Conservation (phyloP, 2,113 vertebrate species). For the Crotalus helleri region DNA sequence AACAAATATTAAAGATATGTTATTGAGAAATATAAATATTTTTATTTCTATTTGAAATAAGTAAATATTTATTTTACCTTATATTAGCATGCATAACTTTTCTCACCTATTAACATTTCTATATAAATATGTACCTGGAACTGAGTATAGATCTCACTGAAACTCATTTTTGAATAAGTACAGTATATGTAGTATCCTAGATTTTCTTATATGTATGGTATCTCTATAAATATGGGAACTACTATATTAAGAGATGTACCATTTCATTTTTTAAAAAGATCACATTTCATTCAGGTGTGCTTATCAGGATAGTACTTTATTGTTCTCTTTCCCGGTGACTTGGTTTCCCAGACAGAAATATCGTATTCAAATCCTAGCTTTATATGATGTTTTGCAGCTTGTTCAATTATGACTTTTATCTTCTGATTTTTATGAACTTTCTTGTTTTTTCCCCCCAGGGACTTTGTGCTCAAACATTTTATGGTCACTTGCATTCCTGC, state of each 20-base stretch:
- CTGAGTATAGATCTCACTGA: not conserved
- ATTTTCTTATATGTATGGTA: not conserved
- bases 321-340: not conserved
- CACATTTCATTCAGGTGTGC: not conserved
- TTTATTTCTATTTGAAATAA: not conserved
- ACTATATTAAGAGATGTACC: not conserved
- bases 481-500: slow-evolving; percentile 76
- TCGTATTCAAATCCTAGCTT: slow-evolving; percentile 20
- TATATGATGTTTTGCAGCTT: not conserved
- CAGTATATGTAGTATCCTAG: not conserved
- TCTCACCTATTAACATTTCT: not conserved
- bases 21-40: not conserved
- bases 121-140: not conserved
- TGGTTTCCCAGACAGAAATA: not conserved
- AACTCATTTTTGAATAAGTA: not conserved
- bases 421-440: slow-evolving; percentile 15
- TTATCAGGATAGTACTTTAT: not conserved
- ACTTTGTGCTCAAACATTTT: slow-evolving; percentile 69
- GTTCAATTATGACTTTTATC: not conserved
- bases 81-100: not conserved
- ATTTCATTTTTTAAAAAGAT: not conserved
- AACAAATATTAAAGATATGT: not conserved
- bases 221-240: not conserved
- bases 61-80: not conserved
- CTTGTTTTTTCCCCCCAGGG: slow-evolving; percentile 55